Base-by-base conservation (phyloP, 23 tunicate genomes). In the Clavelina lepadiformis region DNA sequence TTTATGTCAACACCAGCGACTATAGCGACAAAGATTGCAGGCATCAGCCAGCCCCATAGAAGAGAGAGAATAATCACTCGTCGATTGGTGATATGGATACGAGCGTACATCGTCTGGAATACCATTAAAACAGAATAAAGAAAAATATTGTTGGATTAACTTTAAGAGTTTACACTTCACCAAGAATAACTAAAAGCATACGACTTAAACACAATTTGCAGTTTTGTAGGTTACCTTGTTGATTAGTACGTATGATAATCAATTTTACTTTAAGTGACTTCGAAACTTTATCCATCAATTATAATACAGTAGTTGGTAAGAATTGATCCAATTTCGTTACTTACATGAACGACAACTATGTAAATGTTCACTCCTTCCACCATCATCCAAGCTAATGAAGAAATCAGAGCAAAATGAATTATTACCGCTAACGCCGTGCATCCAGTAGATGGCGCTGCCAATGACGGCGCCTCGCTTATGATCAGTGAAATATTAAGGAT, bases 351-450 rank as follows among this genome's bases (percentile, higher is more conserved):
- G 29, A 66, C 56, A 19, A 85, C 95, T 19, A 86, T 69, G 73
- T 86, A 86, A 65, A 78, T 65, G 58, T 86, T 86, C 25, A 86
- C 44, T 3, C 85, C 95, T 72, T 86, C 95, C 33, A 72, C 25
- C 18, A 80, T 74, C 80, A 78, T 86, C 95, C 95, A 86, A 35
- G 66, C 72, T 28, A 86, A 6, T 11, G 76, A 46, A 56, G 65
- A 61, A 26, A 86, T 63, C 45, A 77, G 38, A 34, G 51, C 46
- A 33, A 77, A 86, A 71, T 86, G 95, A 31, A 86, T 35, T 15
- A 77, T 33, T 15, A 64, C 78, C 7, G 95, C 69, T 6, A 77
- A 69, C 46, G 71, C 78, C 21, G 67, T 60, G 35, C 95, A 86
- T n/a, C 73, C 53, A 3, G 31, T 33, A 23, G 27, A 36, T 2